These are phyloP conservation scores for Caenorhabditis inopinata DNA, from an alignment of 1,140 invertebrate genomes.

Conservation along the genomic window DNA sequence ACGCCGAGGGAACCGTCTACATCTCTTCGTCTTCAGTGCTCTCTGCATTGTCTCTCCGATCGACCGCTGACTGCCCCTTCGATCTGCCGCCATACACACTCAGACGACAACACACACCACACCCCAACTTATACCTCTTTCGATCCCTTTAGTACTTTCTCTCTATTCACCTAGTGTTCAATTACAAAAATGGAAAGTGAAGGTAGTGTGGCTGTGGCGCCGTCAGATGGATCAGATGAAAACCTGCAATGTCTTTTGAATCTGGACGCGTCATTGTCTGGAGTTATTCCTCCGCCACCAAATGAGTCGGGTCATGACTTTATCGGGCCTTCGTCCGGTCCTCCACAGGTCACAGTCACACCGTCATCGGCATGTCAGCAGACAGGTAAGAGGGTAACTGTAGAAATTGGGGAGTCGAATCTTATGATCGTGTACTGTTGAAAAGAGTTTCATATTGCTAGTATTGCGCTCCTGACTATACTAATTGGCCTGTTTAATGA, in stretches of 20 bases:
- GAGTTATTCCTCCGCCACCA: background rate
- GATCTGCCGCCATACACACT: conserved; percentile 14
- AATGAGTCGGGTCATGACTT: conserved; percentile 21
- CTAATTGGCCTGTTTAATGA: too few relatives aligned
- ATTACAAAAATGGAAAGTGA: background rate
- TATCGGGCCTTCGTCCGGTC: conserved; percentile 7
- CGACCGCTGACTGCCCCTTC: conserved; percentile 19
- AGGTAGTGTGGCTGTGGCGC: background rate
- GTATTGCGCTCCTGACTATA: too few relatives aligned
- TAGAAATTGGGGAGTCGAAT: too few relatives aligned
- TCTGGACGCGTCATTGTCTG: background rate
- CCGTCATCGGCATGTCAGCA: background rate
- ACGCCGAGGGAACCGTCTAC: conserved; percentile 7
- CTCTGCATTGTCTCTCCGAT: background rate
- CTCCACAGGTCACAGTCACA: conserved; percentile 5
- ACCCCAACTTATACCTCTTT: conserved; percentile 8
- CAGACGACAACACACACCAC: conserved; percentile 7
- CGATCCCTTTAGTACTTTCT: conserved; percentile 4
- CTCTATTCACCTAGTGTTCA: background rate
- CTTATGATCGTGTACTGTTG: too few relatives aligned
- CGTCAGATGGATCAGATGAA: background rate
- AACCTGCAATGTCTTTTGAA: background rate
- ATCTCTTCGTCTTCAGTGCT: background rate
- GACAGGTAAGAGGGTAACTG: background rate
- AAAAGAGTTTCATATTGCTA: too few relatives aligned